These are phyloP conservation scores for Thalassaphorura encarpata DNA, from an alignment of 1,140 invertebrate genomes.

Conservation along the genomic window DNA sequence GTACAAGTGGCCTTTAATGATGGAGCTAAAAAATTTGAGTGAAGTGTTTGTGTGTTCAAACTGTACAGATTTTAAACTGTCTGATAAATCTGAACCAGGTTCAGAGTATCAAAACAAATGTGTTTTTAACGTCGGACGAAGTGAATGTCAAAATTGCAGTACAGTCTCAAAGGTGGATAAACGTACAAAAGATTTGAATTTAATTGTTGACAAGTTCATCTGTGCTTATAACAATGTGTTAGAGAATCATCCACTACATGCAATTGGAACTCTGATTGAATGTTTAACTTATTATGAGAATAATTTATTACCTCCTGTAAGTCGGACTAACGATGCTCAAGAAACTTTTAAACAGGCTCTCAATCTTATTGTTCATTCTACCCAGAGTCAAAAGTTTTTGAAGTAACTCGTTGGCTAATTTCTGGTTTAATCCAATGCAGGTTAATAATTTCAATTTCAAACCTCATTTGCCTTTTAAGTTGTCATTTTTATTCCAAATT, in stretches of 20 bases:
- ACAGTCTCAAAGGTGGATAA: background rate
- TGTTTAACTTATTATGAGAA: conserved; percentile 15
- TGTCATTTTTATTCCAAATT: too few relatives aligned
- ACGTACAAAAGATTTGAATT: conserved; percentile 10
- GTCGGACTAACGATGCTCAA: conserved; percentile 18
- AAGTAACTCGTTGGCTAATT: too few relatives aligned
- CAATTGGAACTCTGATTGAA: conserved; percentile 10
- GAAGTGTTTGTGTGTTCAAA: background rate
- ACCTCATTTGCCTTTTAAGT: too few relatives aligned
- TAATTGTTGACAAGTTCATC: conserved; percentile 18
- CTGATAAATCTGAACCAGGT: background rate
- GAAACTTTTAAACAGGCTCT: conserved; percentile 23
- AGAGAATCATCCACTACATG: conserved; percentile 22
- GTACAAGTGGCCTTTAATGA: conserved; percentile 17
- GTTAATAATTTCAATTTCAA: too few relatives aligned
- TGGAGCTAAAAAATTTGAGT: background rate
- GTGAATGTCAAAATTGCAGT: background rate
- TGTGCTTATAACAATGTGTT: conserved; percentile 19
- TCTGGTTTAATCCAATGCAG: too few relatives aligned
- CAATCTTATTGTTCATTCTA: conserved; percentile 21
- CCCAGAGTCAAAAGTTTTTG: too few relatives aligned
- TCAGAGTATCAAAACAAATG: background rate
- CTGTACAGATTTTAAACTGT: background rate
- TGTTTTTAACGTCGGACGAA: background rate
- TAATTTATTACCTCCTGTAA: conserved; percentile 13